Base-by-base conservation (phyloP, 2,797 vertebrate genomes). In the Spinus pinus region DNA sequence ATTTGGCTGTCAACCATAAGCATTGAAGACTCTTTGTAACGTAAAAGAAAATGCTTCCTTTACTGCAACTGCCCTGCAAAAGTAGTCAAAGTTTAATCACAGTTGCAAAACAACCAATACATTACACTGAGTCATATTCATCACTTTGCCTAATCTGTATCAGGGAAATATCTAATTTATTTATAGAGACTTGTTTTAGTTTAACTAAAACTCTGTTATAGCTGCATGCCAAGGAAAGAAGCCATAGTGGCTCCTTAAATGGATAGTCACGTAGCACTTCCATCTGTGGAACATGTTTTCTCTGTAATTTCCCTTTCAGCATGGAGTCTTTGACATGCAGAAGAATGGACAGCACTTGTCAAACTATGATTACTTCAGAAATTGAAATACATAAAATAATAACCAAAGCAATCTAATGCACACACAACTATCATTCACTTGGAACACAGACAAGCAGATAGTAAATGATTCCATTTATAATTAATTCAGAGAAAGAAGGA, bases 381-480 rank as follows among this genome's bases (percentile, higher is more conserved):
- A 96, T 7, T 77, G 86, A 85, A 95, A 91, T 73, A 92, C 81
- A 70, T 56, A 95, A 92, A 94, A 93, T 74, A 94, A 85, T 89
- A 93, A 92, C 62, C 70, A 58, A 92, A 87, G 72, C 53, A 89
- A 94, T 92, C 88, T 93, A 92, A 94, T 16, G 51, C 49, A 91
- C 25, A 88, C 85, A 74, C 58, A 93, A 42, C 81, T 74, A 78
- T 83, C n/a, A 78, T 85, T 91, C 95, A 31, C 65, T 74, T 87
- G 74, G 72, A 92, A 92, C 31, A 67, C 5, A 92, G 65, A 92
- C 50, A 82, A 92, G 64, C 27, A 94, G 88, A 94, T 33, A 96
- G 71, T 23, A 90, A 95, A 93, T 86, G 8, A 95, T 70, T 78
- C 79, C 39, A 92, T 87, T 94, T 78, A 86, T 82, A 94, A 97